Base-by-base conservation (phyloP, 2,888 invertebrate species). In the Brachyptera putata region DNA sequence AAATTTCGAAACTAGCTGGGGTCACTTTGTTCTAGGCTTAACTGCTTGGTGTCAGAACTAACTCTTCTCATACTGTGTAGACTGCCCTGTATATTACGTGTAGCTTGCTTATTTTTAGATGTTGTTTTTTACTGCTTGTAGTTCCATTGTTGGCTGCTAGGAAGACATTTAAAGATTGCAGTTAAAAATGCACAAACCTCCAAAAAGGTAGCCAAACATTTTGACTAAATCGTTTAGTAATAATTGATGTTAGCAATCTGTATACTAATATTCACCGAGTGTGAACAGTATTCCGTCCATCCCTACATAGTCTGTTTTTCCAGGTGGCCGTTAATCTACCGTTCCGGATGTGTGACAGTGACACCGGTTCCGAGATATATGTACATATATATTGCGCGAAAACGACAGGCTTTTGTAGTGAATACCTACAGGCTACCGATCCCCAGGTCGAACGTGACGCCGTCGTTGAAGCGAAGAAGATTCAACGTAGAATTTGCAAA, bases 61-160 rank as follows among this genome's bases (percentile, higher is more conserved):
- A n/a, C n/a, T n/a, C n/a, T n/a, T n/a, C n/a, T n/a, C n/a, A n/a
- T n/a, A n/a, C n/a, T n/a, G n/a, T n/a, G n/a, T n/a, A n/a, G n/a
- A n/a, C n/a, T n/a, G n/a, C n/a, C n/a, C n/a, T n/a, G n/a, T n/a
- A n/a, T n/a, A n/a, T n/a, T n/a, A n/a, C n/a, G 30, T 30, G 30
- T 30, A 30, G 30, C 30, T 30, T 30, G 30, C 30, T 30, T n/a
- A n/a, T n/a, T n/a, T n/a, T n/a, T 43, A 43, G 43, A 25, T 50
- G 50, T 30, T 46, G 18, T 48, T 16, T 22, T 30, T 48, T 48
- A 46, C 18, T 57, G 34, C 24, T 57, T 48, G 46, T 57, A 57
- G 57, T 57, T 48, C 57, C 48, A 21, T 57, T 48, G 48, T 57
- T 57, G 57, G 48, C 48, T 57, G 57, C 48, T 48, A 57, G 48